A percentile compares a stretch with the other conserved stretches of the same genome.
These are phyloP conservation scores for Allacma fusca DNA, from an alignment of 2,888 invertebrate genomes.

Conservation along the genomic window DNA sequence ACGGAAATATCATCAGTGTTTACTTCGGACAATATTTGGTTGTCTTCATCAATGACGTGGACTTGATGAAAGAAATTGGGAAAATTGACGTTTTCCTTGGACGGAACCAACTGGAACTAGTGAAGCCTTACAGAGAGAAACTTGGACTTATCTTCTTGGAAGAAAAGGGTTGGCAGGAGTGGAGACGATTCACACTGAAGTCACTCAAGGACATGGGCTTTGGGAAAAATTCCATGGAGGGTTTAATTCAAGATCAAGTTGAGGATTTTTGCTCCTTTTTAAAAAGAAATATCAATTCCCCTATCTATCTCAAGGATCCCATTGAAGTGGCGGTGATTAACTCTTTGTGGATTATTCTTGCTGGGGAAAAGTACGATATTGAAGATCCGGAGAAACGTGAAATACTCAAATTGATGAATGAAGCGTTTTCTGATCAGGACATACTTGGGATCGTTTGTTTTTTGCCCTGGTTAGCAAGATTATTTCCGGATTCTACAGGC, in stretches of 20 bases:
- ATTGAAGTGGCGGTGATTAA: conserved; percentile 57
- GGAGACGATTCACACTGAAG: conserved; percentile 53
- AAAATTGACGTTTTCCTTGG: conserved; percentile 55
- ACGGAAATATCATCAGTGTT: conserved; percentile 54
- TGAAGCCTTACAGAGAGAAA: conserved; percentile 49
- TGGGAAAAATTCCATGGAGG: conserved; percentile 57
- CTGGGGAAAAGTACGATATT: conserved; percentile 58
- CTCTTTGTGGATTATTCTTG: conserved; percentile 55
- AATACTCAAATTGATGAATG: conserved; percentile 39
- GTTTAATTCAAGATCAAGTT: conserved; percentile 55
- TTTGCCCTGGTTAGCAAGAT: conserved; percentile 55
- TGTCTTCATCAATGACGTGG: conserved; percentile 56
- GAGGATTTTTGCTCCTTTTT: conserved; percentile 28
- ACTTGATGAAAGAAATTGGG: conserved; percentile 52
- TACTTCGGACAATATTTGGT: conserved; percentile 55
- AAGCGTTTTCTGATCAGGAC: conserved; percentile 58
- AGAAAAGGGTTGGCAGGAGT: conserved; percentile 56
- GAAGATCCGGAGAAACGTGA: conserved; percentile 54
- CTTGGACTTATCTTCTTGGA: conserved; percentile 55
- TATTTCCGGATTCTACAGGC: conserved; percentile 53
- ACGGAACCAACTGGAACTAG: conserved; percentile 52
- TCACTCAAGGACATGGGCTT: conserved; percentile 55
- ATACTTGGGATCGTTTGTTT: conserved; percentile 56
- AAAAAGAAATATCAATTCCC: conserved; percentile 46
- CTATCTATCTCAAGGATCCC: conserved; percentile 53